Evolutionary conservation across 2,888 invertebrate genomes (phyloP).

Genomic region (Dasypogon diadema): DNA sequence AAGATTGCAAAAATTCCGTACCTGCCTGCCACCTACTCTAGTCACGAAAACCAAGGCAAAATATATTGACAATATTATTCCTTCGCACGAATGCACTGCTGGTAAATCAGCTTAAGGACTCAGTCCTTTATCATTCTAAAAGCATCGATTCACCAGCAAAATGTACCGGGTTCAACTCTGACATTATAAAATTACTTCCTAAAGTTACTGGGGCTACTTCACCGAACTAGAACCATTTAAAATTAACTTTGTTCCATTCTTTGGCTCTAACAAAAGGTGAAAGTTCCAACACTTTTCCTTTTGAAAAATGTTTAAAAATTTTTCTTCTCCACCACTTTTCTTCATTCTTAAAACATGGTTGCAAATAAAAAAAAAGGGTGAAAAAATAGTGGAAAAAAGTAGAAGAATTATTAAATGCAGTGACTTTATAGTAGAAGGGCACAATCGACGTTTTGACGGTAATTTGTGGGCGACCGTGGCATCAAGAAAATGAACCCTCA

Average conservation of each 20-base stretch:
- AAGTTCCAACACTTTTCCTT: constrained; percentile 21
- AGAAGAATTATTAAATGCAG: constrained; percentile 29
- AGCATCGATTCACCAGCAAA: background rate
- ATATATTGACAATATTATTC: too few relatives aligned
- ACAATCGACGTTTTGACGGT: constrained; percentile 38
- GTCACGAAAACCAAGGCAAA: too few relatives aligned
- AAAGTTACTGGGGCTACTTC: constrained; percentile 34
- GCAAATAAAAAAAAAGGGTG: background rate
- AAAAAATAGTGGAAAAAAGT: background rate
- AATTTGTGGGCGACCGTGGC: constrained; percentile 6
- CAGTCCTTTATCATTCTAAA: background rate
- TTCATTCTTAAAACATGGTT: background rate
- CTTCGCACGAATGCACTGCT: background rate
- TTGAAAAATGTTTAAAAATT: constrained; percentile 31
- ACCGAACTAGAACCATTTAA: constrained; percentile 35
- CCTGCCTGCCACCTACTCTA: too few relatives aligned
- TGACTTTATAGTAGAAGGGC: constrained; percentile 25
- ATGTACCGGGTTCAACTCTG: constrained; percentile 10
- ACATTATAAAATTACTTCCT: constrained; percentile 31
- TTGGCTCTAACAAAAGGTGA: constrained; percentile 13
- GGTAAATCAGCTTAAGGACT: background rate
- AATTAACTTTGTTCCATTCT: constrained; percentile 38
- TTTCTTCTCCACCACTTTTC: background rate
- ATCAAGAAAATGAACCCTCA: constrained; percentile 1
- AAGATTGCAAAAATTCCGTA: too few relatives aligned